Evolutionary conservation across 1,140 invertebrate genomes (phyloP), one percentile per base, ranked within the genome.

Genomic region (Pseudobourletiella spinata): DNA sequence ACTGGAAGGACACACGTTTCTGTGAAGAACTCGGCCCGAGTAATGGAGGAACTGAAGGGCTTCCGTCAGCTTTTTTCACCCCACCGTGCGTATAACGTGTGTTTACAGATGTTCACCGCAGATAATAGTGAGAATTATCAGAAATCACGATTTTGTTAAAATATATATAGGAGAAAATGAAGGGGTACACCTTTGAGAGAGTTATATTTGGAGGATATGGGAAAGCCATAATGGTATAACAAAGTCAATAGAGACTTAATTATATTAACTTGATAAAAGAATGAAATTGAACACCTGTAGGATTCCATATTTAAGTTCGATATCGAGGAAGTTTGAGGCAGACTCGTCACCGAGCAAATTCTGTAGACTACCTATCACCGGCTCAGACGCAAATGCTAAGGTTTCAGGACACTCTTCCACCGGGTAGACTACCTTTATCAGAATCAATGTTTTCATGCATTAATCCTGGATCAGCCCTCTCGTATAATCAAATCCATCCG

Each of bases 241-340:
- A n/a, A n/a, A n/a, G n/a, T n/a, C n/a, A n/a, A n/a, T n/a, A n/a
- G n/a, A n/a, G n/a, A n/a, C n/a, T n/a, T n/a, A n/a, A n/a, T n/a
- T n/a, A n/a, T n/a, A n/a, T n/a, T n/a, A n/a, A n/a, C n/a, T n/a
- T n/a, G n/a, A n/a, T n/a, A n/a, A n/a, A n/a, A n/a, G n/a, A n/a
- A n/a, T n/a, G 42, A 59, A 46, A 11, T 8, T 28, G 25, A 8
- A 51, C 76, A 94, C 91, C 85, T 96, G 92, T 26, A 93, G 75
- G 64, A 96, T 80, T 57, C 92, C 92, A 73, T 94, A 95, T 74
- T 93, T 92, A 61, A 94, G 83, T 77, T 96, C 93, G 70, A 95
- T 84, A 73, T 95, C 91, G 55, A 92, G 77, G 76, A 96, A 89
- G 32, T 42, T 57, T 64, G 69, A 72, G 71, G 63, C 72, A 70